These are phyloP conservation scores for Danio kyathit DNA, from an alignment of 2,797 vertebrate species.

Conservation along the genomic window DNA sequence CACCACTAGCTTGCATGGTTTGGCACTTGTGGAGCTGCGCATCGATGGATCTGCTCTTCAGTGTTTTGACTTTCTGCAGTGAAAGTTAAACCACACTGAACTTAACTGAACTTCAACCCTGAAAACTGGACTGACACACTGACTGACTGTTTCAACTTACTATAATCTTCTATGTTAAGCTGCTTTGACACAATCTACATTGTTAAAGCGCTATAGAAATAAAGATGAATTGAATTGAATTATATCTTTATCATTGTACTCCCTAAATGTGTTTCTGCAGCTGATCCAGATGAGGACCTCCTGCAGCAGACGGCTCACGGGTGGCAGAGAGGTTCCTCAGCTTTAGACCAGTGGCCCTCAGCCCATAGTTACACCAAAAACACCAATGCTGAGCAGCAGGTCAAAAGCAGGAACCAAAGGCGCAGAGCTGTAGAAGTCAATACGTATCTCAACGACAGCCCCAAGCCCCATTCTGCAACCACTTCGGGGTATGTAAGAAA, in stretches of 20 bases:
- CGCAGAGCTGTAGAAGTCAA: slow-evolving; percentile 57
- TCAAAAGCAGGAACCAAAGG: slow-evolving; percentile 63
- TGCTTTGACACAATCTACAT: too few species aligned
- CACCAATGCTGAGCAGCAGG: slow-evolving; percentile 68
- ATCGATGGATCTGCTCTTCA: too few species aligned
- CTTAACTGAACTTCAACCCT: too few species aligned
- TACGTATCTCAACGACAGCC: slow-evolving; percentile 62
- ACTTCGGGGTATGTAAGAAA: slow-evolving; percentile 68
- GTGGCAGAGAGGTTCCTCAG: slow-evolving; percentile 60
- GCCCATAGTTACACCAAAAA: slow-evolving; percentile 68
- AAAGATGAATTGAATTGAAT: background rate
- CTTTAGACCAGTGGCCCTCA: slow-evolving; percentile 45
- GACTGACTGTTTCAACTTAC: too few species aligned
- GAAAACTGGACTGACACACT: too few species aligned
- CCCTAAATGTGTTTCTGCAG: slow-evolving; percentile 57
- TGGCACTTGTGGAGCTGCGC: too few species aligned
- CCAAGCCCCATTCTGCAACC: slow-evolving; percentile 60
- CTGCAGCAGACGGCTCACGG: slow-evolving; percentile 62
- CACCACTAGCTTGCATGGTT: too few species aligned
- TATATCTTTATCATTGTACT: background rate
- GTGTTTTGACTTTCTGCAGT: too few species aligned
- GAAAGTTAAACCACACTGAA: too few species aligned
- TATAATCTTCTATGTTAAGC: too few species aligned
- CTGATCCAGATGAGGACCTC: slow-evolving; percentile 65
- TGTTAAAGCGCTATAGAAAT: too few species aligned